Base-by-base conservation (phyloP, 2,113 vertebrate genomes). In the Toxotes jaculatrix region DNA sequence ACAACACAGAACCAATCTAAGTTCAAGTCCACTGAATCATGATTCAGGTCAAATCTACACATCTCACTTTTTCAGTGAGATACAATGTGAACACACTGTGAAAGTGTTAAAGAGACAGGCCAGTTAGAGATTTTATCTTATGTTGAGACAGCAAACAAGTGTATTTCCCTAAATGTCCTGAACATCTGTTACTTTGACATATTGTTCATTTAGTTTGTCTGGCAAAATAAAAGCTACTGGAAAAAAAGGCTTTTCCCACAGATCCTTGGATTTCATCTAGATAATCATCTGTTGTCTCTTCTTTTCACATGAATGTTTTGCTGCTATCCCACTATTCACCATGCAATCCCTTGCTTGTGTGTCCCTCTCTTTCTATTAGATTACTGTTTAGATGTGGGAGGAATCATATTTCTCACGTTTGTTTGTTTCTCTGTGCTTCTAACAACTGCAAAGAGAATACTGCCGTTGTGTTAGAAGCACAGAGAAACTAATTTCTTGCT, bases 401-500 rank as follows among this genome's bases (percentile, higher is more conserved):
- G 79, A 87, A 89, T 83, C 65, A 42, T 51, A 57, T 87, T 80
- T 79, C 85, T 65, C 56, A 40, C 60, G 11, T 63, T 23, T 71
- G 51, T 80, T 66, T 49, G 31, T 64, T 67, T 74, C 53, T 61
- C 74, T 45, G 42, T 5, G 38, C 7, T 16, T 64, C 21, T 7
- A 56, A 23, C 62, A 64, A 61, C 34, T 61, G 59, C 17, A 61
- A 61, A 63, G n/a, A 43, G 19, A 55, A 40, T 38, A 45, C 7
- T 5, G 7, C 17, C 7, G 27, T 27, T 27, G 27, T 27, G 27
- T 27, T 27, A 27, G 27, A 27, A 27, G 27, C 27, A 27, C 27
- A 27, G 27, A 27, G 27, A 27, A 27, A 27, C 2, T 2, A 53
- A 3, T n/a, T 4, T 56, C 17, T 32, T 17, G 16, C 45, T 2